Conservation (phyloP, 2,888 invertebrate genomes). For the Caradrina clavipalpis region DNA sequence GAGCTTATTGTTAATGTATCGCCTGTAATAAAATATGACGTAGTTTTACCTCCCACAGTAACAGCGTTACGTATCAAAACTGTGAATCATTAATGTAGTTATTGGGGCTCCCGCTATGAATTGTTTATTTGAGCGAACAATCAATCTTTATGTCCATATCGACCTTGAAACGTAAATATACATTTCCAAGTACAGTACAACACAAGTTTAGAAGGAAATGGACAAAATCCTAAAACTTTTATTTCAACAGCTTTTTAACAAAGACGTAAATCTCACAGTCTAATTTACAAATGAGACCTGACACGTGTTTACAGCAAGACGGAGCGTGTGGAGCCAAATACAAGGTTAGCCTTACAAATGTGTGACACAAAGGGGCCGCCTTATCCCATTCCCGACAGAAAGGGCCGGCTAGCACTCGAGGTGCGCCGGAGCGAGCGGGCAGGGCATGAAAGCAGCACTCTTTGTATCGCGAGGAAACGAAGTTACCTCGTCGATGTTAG, state of each 20-base stretch:
- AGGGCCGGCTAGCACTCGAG: slow-evolving; percentile 40
- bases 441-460: not conserved
- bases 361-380: slow-evolving; percentile 41
- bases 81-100: slow-evolving; percentile 29
- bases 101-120: slow-evolving; percentile 11
- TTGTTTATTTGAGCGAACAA: slow-evolving; percentile 25
- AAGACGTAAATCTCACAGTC: slow-evolving; percentile 22
- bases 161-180: not conserved
- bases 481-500: slow-evolving; percentile 16
- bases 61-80: slow-evolving; percentile 17
- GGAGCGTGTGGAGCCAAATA: slow-evolving; percentile 18
- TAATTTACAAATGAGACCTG: slow-evolving; percentile 27
- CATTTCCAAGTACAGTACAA: not conserved
- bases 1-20: slow-evolving; percentile 23
- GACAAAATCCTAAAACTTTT: slow-evolving; percentile 15
- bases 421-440: not conserved
- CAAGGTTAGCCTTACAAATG: slow-evolving; percentile 43
- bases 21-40: slow-evolving; percentile 26
- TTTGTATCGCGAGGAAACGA: slow-evolving; percentile 18
- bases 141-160: not conserved
- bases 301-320: slow-evolving; percentile 2
- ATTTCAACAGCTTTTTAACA: slow-evolving; percentile 17
- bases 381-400: slow-evolving; percentile 61
- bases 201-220: not conserved
- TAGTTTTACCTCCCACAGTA: slow-evolving; percentile 24